These are phyloP conservation scores for Thereuonema tuberculata DNA, from an alignment of 1,140 invertebrate genomes.

Conservation along the genomic window DNA sequence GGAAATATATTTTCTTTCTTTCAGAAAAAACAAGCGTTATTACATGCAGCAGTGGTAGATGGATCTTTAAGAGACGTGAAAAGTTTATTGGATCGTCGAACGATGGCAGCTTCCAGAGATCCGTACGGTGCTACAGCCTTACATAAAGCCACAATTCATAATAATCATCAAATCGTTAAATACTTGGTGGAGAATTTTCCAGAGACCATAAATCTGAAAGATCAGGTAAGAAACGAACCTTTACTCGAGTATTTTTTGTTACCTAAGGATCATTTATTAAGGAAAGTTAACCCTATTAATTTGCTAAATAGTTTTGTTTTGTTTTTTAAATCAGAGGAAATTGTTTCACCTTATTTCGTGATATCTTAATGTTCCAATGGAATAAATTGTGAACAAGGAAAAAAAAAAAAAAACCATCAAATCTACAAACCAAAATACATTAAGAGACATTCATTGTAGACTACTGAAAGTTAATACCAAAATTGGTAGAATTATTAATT, in stretches of 20 bases:
- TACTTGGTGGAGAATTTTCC: conserved; percentile 62
- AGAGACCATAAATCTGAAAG: conserved; percentile 51
- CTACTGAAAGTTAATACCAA: too few species aligned
- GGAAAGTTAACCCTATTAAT: not conserved
- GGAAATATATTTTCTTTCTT: not conserved
- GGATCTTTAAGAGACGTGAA: conserved; percentile 48
- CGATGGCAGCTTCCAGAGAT: conserved; percentile 52
- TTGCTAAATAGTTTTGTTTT: too few species aligned
- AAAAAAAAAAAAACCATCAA: too few species aligned
- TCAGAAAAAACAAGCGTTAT: conserved; percentile 31
- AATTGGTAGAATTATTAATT: too few species aligned
- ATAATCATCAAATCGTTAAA: conserved; percentile 51
- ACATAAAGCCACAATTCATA: conserved; percentile 64
- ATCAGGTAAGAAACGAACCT: too few species aligned
- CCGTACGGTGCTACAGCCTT: conserved; percentile 52
- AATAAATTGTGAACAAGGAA: too few species aligned
- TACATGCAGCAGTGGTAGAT: conserved; percentile 50
- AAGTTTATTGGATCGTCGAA: conserved; percentile 42
- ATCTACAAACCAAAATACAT: too few species aligned
- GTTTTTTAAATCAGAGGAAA: too few species aligned
- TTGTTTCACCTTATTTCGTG: too few species aligned
- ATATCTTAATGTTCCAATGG: too few species aligned
- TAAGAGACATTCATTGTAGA: too few species aligned
- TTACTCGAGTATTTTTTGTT: conserved; percentile 27
- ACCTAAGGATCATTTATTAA: not conserved